phyloP scores from a whole-genome alignment of 2,888 invertebrate species.

The Tetrapedia diversipes region DNA sequence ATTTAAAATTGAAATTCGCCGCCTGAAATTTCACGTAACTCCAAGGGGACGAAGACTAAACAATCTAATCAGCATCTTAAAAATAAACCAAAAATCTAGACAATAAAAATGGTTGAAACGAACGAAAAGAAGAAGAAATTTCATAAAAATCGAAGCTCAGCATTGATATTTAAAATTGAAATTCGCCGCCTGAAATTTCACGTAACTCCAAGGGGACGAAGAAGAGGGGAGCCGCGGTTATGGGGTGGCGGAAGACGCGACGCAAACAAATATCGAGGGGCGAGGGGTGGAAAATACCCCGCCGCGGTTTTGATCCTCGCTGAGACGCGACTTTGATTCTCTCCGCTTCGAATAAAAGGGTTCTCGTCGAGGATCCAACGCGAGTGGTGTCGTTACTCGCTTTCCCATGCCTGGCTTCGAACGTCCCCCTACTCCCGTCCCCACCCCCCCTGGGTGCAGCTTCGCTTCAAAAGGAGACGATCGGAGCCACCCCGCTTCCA shows the following conservation, averaged over 20 bases:
- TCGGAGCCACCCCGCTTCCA: background rate
- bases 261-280: conserved; percentile 26
- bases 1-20: too few species aligned
- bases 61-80: too few species aligned
- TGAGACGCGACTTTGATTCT: conserved; percentile 55
- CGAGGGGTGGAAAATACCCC: conserved; percentile 6
- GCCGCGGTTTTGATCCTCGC: conserved; percentile 50
- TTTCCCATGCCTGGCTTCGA: conserved; percentile 6
- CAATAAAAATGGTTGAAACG: too few species aligned
- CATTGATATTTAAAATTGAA: too few species aligned
- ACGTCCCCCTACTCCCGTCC: too few species aligned
- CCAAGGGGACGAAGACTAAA: too few species aligned
- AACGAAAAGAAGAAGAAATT: too few species aligned
- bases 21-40: too few species aligned
- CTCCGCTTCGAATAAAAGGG: conserved; percentile 38
- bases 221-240: background rate
- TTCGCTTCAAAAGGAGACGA: conserved; percentile 42
- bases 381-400: conserved; percentile 47
- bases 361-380: conserved; percentile 34
- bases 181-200: too few species aligned
- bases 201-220: background rate
- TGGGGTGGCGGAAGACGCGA: conserved; percentile 5
- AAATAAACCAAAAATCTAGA: too few species aligned
- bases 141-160: too few species aligned
- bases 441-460: conserved; percentile 39